Conservation (phyloP, 2,888 invertebrate species). For the Hofmannophila pseudospretella region DNA sequence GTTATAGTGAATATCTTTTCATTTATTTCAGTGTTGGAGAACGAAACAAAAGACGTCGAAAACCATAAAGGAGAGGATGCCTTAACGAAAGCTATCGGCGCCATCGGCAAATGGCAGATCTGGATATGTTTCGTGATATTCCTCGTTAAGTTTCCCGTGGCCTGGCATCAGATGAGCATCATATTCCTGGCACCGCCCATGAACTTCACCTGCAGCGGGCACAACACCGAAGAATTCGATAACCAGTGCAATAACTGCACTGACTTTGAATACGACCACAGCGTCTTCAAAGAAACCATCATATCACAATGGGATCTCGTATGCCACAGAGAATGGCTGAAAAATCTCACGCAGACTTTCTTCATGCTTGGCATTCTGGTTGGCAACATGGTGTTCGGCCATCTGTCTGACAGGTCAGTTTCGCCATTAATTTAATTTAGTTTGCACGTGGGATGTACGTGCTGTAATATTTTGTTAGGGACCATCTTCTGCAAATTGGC, state of each 20-base stretch:
- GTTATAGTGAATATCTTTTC: too few relatives aligned
- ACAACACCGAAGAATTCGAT: conserved; percentile 47
- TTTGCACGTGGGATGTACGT: background rate
- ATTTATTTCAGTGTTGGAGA: conserved; percentile 66
- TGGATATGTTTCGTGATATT: conserved; percentile 83
- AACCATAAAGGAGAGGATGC: conserved; percentile 72
- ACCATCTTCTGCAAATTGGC: conserved; percentile 42
- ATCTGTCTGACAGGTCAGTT: conserved; percentile 84
- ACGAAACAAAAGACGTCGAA: conserved; percentile 45
- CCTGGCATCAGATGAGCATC: conserved; percentile 89
- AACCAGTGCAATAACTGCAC: conserved; percentile 76
- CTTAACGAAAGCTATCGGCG: conserved; percentile 83
- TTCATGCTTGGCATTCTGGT: conserved; percentile 88
- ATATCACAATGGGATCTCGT: conserved; percentile 87
- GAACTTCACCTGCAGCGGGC: conserved; percentile 69
- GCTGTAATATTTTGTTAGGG: conserved; percentile 13
- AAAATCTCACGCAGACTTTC: conserved; percentile 85
- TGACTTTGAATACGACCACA: conserved; percentile 78
- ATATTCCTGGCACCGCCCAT: conserved; percentile 86
- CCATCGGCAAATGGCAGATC: conserved; percentile 86
- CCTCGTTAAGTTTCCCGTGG: conserved; percentile 86
- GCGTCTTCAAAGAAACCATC: conserved; percentile 84
- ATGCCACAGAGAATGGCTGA: conserved; percentile 81
- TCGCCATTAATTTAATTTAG: background rate
- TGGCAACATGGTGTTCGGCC: conserved; percentile 86